Evolutionary conservation across 2,888 invertebrate genomes (phyloP).

Genomic region (Euzetes globulus): DNA sequence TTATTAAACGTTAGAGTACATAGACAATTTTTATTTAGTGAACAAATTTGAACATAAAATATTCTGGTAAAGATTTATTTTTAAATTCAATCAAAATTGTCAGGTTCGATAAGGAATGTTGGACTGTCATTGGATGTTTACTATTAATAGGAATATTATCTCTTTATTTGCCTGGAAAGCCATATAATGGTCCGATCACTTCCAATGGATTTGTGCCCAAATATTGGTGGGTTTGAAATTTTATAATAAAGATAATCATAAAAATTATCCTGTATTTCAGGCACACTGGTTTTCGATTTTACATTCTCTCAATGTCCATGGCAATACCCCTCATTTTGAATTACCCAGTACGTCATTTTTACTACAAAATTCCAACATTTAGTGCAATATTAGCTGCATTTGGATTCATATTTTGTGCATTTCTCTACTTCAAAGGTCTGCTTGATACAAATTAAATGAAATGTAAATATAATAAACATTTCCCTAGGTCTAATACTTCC

Average conservation of each 20-base stretch:
- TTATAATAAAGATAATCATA: neutral
- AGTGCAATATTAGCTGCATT: constrained; percentile 29
- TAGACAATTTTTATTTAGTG: no score
- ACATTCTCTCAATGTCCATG: constrained; percentile 28
- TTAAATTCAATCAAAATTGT: neutral
- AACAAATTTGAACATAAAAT: no score
- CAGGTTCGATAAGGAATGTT: constrained; percentile 33
- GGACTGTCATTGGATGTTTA: constrained; percentile 43
- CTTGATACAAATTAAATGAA: neutral
- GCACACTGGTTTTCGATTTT: constrained; percentile 50
- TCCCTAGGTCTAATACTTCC: constrained; percentile 43
- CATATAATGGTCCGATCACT: constrained; percentile 51
- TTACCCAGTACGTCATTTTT: constrained; percentile 19
- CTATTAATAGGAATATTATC: constrained; percentile 49
- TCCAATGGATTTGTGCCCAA: constrained; percentile 50
- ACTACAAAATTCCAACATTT: constrained; percentile 22
- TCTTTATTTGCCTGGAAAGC: constrained; percentile 48
- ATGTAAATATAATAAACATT: no score
- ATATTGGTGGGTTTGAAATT: constrained; percentile 43
- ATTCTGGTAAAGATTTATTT: no score
- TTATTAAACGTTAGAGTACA: no score
- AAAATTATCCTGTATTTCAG: neutral
- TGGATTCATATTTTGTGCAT: constrained; percentile 33
- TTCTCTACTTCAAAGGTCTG: constrained; percentile 41
- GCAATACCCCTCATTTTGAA: neutral